A percentile compares a stretch with the other conserved stretches of the same genome.
Conservation (phyloP, 2,888 invertebrate genomes). For the Sinhomidia bicolor region DNA sequence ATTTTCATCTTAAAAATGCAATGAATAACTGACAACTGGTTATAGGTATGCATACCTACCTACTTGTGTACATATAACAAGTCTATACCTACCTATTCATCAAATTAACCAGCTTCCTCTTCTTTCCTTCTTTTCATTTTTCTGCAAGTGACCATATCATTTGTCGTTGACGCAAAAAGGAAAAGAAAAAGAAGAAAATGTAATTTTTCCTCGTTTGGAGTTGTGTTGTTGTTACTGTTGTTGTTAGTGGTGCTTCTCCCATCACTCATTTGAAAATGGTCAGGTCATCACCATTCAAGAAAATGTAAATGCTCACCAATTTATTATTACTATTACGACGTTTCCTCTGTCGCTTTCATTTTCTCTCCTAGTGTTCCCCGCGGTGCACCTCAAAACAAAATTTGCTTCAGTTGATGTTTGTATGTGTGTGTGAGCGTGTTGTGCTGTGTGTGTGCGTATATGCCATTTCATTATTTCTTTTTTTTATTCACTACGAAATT, state of each 20-base stretch:
- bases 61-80: too few species aligned
- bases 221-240: too few species aligned
- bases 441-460: neutral
- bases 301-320: conserved; percentile 12
- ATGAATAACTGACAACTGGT: neutral
- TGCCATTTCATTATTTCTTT: neutral
- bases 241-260: too few species aligned
- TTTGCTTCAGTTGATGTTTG: too few species aligned
- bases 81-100: too few species aligned
- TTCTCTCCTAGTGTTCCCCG: too few species aligned
- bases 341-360: neutral
- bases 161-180: neutral
- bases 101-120: conserved; percentile 24
- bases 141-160: neutral
- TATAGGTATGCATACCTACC: too few species aligned
- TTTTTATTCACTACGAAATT: neutral
- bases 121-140: too few species aligned
- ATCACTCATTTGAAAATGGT: conserved; percentile 9
- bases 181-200: neutral
- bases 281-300: conserved; percentile 23
- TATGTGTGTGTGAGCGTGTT: too few species aligned
- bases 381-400: too few species aligned
- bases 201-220: conserved; percentile 6
- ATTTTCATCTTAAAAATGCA: neutral
- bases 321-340: neutral